Percentiles rank a stretch among this genome's conserved stretches.
Evolutionary conservation across 1,140 invertebrate genomes (phyloP).

Genomic region (Heliothis subflexa): DNA sequence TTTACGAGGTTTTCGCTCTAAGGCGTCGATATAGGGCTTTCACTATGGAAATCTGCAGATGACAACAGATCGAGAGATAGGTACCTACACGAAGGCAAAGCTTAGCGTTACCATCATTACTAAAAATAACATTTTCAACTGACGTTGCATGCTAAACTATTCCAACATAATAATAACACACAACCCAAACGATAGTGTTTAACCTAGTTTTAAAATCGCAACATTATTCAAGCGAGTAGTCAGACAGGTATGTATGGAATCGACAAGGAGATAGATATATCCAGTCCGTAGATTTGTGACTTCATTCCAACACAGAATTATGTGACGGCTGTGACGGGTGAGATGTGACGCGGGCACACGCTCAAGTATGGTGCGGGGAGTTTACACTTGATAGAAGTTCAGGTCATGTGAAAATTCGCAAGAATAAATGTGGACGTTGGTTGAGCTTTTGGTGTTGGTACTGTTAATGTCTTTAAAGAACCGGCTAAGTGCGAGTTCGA

Average conservation of each 20-base stretch:
- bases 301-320: conserved; percentile 70
- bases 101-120: no score
- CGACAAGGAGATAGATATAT: conserved; percentile 64
- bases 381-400: conserved; percentile 7
- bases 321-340: conserved; percentile 59
- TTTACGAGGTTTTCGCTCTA: no score
- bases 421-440: no score
- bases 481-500: no score
- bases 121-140: background rate
- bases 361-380: background rate
- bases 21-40: no score
- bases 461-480: no score
- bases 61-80: no score
- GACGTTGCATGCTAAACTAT: background rate
- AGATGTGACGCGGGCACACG: conserved; percentile 68
- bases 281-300: conserved; percentile 66
- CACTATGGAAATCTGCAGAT: no score
- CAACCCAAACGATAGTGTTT: conserved; percentile 32
- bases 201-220: conserved; percentile 45
- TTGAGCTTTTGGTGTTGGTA: no score
- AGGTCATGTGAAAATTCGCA: no score
- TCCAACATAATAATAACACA: conserved; percentile 5
- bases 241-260: conserved; percentile 62
- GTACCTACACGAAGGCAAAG: no score
- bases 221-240: conserved; percentile 39